Conservation (phyloP, 2,113 vertebrate genomes). For the Vidua macroura region DNA sequence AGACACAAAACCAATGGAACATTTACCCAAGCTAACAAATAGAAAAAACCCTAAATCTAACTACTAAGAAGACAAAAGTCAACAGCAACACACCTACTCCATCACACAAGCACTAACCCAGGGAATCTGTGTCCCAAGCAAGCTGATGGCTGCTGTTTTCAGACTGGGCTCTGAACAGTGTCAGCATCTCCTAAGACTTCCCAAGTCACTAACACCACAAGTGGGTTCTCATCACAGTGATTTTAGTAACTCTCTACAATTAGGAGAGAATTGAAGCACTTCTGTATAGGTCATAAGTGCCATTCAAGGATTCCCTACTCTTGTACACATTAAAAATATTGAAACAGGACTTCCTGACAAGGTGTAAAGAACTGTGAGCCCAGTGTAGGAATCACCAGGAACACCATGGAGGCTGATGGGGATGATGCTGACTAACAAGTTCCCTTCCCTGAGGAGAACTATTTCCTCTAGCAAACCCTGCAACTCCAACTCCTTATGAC, state of each 20-base stretch:
- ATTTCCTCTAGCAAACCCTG: neutral
- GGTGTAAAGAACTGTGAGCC: neutral
- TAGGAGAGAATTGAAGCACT: neutral
- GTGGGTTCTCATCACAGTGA: neutral
- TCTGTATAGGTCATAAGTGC: neutral
- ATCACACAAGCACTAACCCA: neutral
- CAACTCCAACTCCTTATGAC: constrained; percentile 14
- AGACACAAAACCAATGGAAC: neutral
- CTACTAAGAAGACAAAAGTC: neutral
- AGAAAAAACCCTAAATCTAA: neutral
- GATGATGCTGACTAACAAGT: neutral
- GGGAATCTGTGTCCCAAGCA: neutral
- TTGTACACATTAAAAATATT: neutral
- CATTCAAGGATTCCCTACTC: neutral
- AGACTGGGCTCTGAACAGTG: neutral
- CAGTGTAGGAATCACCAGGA: neutral
- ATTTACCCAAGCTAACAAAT: neutral
- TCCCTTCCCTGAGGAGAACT: neutral
- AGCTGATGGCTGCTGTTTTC: neutral
- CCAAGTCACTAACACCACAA: neutral
- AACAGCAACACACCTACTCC: neutral
- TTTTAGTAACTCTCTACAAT: neutral
- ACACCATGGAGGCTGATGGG: neutral
- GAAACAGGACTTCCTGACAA: neutral
- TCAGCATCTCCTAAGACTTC: neutral